A percentile compares a stretch with the other conserved stretches of the same genome.
Conservation (phyloP, 2,113 vertebrate species). For the Chinchilla lanigera region DNA sequence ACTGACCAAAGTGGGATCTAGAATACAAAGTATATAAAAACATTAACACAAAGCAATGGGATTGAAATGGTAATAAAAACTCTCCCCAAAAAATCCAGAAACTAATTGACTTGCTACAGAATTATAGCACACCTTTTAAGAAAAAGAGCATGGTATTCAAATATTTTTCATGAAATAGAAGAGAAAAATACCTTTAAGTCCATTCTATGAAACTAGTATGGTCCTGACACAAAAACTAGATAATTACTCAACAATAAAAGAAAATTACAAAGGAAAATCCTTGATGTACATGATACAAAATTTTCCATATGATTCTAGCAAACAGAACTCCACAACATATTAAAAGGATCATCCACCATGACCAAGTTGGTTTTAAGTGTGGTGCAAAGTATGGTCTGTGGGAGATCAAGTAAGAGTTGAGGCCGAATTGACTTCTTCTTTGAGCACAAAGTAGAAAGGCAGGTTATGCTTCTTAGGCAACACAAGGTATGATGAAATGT, state of each 20-base stretch:
- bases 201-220: not conserved
- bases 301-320: not conserved
- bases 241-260: not conserved
- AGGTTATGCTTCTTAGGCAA: too few relatives aligned
- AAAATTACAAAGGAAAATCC: not conserved
- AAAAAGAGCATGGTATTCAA: not conserved
- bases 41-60: too few relatives aligned
- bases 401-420: too few relatives aligned
- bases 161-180: not conserved
- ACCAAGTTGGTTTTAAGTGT: not conserved
- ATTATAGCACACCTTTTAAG: not conserved
- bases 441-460: too few relatives aligned
- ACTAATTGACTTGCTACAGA: not conserved
- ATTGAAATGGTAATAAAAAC: too few relatives aligned
- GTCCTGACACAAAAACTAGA: not conserved
- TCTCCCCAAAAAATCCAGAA: not conserved
- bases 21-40: too few relatives aligned
- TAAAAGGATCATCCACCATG: not conserved
- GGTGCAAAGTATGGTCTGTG: not conserved
- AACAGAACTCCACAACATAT: not conserved
- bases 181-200: not conserved
- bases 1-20: too few relatives aligned
- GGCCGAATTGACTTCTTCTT: too few relatives aligned
- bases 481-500: too few relatives aligned
- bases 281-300: not conserved